phyloP scores from a whole-genome alignment of 2,888 invertebrate species.

The Agrochola circellaris region DNA sequence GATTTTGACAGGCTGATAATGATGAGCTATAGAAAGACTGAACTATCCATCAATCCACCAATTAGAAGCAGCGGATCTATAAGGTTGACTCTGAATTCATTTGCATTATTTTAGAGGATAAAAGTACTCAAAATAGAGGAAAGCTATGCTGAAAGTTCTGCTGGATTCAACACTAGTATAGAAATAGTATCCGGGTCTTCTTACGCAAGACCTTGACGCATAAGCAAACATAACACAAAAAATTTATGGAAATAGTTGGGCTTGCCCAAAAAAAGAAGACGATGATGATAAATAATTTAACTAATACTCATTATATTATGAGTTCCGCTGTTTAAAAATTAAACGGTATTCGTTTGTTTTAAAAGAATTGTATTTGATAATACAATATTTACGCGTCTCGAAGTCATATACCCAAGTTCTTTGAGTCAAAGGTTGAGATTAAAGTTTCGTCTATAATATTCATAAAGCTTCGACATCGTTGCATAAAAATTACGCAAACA shows the following conservation, averaged over 20 bases:
- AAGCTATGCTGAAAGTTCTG: too few species aligned
- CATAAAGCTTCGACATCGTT: slow-evolving; percentile 16
- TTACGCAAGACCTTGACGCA: neutral
- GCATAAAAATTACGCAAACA: neutral
- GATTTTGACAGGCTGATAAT: neutral
- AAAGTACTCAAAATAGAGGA: neutral
- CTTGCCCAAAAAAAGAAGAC: slow-evolving; percentile 6
- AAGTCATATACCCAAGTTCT: neutral
- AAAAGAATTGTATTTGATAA: neutral
- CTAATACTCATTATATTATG: neutral
- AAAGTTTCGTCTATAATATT: neutral
- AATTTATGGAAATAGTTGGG: slow-evolving; percentile 21
- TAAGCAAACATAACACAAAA: slow-evolving; percentile 38
- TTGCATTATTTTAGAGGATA: too few species aligned
- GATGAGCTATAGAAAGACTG: neutral
- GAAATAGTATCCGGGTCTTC: neutral
- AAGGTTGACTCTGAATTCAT: neutral
- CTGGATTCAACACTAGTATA: neutral
- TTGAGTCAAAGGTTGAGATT: neutral
- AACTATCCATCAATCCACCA: neutral
- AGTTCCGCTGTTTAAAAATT: neutral
- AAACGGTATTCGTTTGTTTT: neutral
- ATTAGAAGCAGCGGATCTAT: neutral
- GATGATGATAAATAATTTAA: slow-evolving; percentile 29
- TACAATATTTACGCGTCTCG: neutral